Evolutionary conservation across 2,888 invertebrate species (phyloP), one percentile per base, ranked within the genome.

Genomic region (Conchocele bisecta): DNA sequence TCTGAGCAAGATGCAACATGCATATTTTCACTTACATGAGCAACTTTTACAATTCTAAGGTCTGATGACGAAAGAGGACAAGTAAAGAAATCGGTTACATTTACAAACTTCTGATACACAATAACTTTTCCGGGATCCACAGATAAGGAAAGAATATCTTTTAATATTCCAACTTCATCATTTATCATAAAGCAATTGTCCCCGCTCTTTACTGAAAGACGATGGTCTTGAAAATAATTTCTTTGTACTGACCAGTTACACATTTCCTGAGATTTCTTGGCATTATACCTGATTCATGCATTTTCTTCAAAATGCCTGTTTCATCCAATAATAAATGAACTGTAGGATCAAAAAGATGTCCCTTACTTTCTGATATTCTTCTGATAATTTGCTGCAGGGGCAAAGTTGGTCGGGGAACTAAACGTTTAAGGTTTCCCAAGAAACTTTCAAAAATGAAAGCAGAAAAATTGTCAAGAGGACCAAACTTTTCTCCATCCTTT

Each of bases 361-460:
- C 57, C 17, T 41, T 26, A n/a, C 39, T 42, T 44, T 63, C 75
- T 28, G 70, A 70, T 3, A 64, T 9, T 28, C 59, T 68, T 35
- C 74, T 37, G 0, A 68, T 68, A 1, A 74, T 58, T 31, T 68
- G 68, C 31, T 67, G 68, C 4, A 68, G 33, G 5, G 74, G 60
- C 11, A 44, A 65, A 24, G 11, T 48, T 35, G 73, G 69, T 51
- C 57, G 66, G 17, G 66, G 31, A 31, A 73, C 46, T 5, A 69
- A 7, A 6, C 59, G n/a, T 51, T 69, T 76, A 9, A 87, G 15
- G n/a, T 51, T 61, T 54, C 81, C 84, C 51, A 90, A 66, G 42
- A 81, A 82, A 57, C 85, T 90, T 77, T 91, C 90, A 84, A 88
- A 91, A 7, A 83, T 79, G 79, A 91, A 90, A 17, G 88, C 81